Percentiles rank a stretch among this genome's conserved stretches.
phyloP scores from a whole-genome alignment of 2,113 vertebrate species.

The Pteruthius melanotis region DNA sequence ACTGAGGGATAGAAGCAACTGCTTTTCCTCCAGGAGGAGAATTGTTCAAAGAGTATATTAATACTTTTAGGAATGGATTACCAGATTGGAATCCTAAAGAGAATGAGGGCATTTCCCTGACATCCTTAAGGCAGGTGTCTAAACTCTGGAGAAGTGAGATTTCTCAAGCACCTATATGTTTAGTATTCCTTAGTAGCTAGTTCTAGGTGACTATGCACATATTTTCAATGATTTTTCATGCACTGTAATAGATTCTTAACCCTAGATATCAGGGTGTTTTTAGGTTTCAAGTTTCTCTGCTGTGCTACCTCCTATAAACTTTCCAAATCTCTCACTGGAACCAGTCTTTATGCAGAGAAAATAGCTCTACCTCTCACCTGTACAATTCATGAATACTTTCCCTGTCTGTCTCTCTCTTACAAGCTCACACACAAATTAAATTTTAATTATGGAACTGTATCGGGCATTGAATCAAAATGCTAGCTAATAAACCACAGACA shows the following conservation, averaged over 20 bases:
- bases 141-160: neutral
- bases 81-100: neutral
- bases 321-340: neutral
- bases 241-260: neutral
- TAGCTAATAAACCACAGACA: neutral
- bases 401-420: neutral
- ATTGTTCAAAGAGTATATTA: neutral
- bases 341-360: neutral
- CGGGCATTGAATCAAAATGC: neutral
- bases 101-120: neutral
- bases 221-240: neutral
- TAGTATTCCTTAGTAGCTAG: neutral
- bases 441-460: neutral
- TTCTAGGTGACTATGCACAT: neutral
- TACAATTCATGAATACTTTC: neutral
- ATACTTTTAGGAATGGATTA: neutral
- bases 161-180: neutral
- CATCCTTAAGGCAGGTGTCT: neutral
- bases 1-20: neutral
- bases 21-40: neutral
- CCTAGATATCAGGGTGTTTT: neutral
- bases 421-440: neutral
- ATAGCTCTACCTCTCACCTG: neutral
- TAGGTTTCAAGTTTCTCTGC: neutral
- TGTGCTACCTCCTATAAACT: neutral